Evolutionary conservation across 2,888 invertebrate genomes (phyloP).

Genomic region (Parnassius apollo): DNA sequence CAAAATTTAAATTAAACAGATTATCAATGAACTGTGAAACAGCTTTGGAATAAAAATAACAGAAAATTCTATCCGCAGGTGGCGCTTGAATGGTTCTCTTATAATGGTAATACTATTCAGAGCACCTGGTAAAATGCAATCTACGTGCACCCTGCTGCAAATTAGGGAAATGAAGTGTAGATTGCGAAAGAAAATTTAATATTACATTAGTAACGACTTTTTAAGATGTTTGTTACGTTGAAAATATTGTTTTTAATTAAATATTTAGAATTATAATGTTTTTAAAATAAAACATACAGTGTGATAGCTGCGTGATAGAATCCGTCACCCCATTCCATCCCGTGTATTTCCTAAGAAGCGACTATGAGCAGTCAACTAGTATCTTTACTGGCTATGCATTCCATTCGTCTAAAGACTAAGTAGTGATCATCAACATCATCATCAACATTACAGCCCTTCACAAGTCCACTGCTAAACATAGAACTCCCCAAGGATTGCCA

Average conservation of each 20-base stretch:
- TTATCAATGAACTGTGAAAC: too few species aligned
- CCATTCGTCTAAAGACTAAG: too few species aligned
- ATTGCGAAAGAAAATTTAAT: slow-evolving; percentile 4
- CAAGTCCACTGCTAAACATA: too few species aligned
- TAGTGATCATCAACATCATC: too few species aligned
- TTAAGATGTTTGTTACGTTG: slow-evolving; percentile 5
- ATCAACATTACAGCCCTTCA: too few species aligned
- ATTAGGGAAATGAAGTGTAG: slow-evolving; percentile 28
- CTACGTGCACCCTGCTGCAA: slow-evolving; percentile 21
- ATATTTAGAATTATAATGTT: too few species aligned
- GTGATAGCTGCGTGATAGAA: not conserved
- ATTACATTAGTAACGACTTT: slow-evolving; percentile 14
- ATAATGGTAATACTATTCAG: slow-evolving; percentile 31
- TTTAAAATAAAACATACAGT: too few species aligned
- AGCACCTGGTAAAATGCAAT: slow-evolving; percentile 29
- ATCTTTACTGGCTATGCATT: too few species aligned
- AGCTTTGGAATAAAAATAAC: slow-evolving; percentile 18
- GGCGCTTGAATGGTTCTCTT: slow-evolving; percentile 25
- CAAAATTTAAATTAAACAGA: too few species aligned
- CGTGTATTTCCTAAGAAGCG: not conserved
- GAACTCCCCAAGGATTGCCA: too few species aligned
- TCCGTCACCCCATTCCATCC: not conserved
- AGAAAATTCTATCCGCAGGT: slow-evolving; percentile 25
- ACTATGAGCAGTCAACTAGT: not conserved
- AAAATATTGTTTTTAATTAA: not conserved